These are phyloP conservation scores for Dryobota labecula DNA, from an alignment of 2,888 invertebrate species.

Conservation along the genomic window DNA sequence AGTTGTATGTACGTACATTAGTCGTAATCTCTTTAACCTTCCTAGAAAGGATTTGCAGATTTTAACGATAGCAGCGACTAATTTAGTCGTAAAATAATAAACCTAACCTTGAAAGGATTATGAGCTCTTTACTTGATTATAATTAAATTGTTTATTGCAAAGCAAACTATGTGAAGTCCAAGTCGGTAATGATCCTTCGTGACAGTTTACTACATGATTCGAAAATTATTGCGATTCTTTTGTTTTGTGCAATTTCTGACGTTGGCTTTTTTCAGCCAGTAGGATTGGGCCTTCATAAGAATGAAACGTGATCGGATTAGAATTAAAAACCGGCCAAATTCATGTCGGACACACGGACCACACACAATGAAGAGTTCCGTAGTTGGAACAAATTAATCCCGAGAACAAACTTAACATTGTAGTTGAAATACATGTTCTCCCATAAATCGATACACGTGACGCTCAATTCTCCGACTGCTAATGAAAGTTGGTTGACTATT, in stretches of 20 bases:
- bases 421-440: too few species aligned
- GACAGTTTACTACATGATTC: slow-evolving; percentile 24
- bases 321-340: not conserved
- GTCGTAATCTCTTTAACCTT: slow-evolving; percentile 26
- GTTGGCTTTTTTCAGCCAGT: not conserved
- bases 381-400: too few species aligned
- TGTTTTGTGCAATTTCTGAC: slow-evolving; percentile 40
- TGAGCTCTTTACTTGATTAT: slow-evolving; percentile 2
- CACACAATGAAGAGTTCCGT: too few species aligned
- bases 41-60: slow-evolving; percentile 21
- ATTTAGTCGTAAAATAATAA: slow-evolving; percentile 46
- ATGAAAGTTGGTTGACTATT: too few species aligned
- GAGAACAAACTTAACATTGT: too few species aligned
- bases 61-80: slow-evolving; percentile 17
- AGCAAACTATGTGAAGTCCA: slow-evolving; percentile 17
- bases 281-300: slow-evolving; percentile 1
- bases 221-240: slow-evolving; percentile 42
- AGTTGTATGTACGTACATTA: too few species aligned
- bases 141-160: slow-evolving; percentile 22
- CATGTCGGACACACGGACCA: too few species aligned
- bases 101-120: slow-evolving; percentile 29
- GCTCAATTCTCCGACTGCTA: too few species aligned
- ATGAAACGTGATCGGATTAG: not conserved
- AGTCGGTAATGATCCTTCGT: slow-evolving; percentile 24
- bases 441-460: too few species aligned